Conservation (phyloP, 2,113 vertebrate genomes). For the Ammodytes marinus region DNA sequence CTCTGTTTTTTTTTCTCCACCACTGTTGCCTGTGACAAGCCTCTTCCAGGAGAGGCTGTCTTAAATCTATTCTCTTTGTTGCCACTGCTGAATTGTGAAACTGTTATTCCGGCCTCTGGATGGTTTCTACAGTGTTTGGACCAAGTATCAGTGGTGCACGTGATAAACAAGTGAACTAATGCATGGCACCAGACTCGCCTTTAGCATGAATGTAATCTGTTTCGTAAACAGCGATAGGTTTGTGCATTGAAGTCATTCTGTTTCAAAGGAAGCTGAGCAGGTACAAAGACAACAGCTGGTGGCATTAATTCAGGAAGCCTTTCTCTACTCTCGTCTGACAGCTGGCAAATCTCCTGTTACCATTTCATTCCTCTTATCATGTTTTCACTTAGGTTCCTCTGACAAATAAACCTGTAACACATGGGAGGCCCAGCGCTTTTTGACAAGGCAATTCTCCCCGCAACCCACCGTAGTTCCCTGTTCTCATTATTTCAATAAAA, state of each 20-base stretch:
- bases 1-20: constrained; percentile 12
- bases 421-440: constrained; percentile 19
- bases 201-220: constrained; percentile 25
- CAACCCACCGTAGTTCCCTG: constrained; percentile 20
- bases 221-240: constrained; percentile 19
- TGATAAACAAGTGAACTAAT: constrained; percentile 7
- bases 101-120: constrained; percentile 8
- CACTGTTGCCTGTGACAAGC: constrained; percentile 32
- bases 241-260: constrained; percentile 25
- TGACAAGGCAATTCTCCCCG: constrained; percentile 34
- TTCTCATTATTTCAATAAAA: constrained; percentile 48
- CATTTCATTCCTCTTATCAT: constrained; percentile 71
- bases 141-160: background rate
- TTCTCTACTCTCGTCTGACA: constrained; percentile 62
- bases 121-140: background rate
- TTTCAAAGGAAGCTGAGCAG: constrained; percentile 55
- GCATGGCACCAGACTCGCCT: constrained; percentile 27
- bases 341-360: constrained; percentile 77
- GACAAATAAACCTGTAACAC: constrained; percentile 63
- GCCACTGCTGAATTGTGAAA: background rate
- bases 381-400: constrained; percentile 62
- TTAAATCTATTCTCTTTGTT: constrained; percentile 13
- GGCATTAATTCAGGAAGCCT: constrained; percentile 71
- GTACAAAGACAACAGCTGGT: constrained; percentile 77
- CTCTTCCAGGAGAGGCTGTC: constrained; percentile 4